These are phyloP conservation scores for Calyptomena viridis DNA, from an alignment of 2,113 vertebrate species.

Conservation along the genomic window DNA sequence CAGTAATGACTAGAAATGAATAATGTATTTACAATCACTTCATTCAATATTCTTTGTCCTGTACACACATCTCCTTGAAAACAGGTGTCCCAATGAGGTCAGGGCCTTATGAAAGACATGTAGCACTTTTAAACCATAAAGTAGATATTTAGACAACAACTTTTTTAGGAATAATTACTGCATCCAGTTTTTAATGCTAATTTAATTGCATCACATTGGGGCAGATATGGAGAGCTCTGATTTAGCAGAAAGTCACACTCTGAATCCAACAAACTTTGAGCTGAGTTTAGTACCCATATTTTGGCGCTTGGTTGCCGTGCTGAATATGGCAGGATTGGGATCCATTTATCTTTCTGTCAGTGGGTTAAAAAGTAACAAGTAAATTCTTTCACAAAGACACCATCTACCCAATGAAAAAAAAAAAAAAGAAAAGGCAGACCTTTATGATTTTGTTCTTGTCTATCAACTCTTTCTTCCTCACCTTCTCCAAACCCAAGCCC, in stretches of 20 bases:
- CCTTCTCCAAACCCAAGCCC: rapidly evolving
- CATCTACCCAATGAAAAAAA: not conserved
- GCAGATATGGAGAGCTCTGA: not conserved
- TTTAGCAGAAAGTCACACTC: not conserved
- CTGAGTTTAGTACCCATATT: not conserved
- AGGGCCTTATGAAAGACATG: not conserved
- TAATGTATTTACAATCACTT: conserved; percentile 6
- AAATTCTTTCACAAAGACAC: not conserved
- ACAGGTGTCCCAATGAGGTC: not conserved
- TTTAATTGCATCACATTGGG: not conserved
- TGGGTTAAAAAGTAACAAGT: not conserved
- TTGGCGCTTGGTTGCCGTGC: not conserved
- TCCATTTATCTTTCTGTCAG: not conserved
- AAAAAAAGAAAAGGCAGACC: not conserved
- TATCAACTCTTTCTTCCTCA: not conserved
- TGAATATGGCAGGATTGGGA: not conserved
- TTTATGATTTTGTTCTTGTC: not conserved
- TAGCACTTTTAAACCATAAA: not conserved
- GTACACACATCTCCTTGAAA: not conserved
- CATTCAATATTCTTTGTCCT: not conserved
- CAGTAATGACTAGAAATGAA: conserved; percentile 20
- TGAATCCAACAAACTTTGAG: not conserved
- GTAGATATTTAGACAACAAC: not conserved
- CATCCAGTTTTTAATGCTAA: not conserved
- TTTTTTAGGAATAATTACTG: not conserved